phyloP scores from a whole-genome alignment of 2,113 vertebrate genomes.

The Nyctibius bracteatus region DNA sequence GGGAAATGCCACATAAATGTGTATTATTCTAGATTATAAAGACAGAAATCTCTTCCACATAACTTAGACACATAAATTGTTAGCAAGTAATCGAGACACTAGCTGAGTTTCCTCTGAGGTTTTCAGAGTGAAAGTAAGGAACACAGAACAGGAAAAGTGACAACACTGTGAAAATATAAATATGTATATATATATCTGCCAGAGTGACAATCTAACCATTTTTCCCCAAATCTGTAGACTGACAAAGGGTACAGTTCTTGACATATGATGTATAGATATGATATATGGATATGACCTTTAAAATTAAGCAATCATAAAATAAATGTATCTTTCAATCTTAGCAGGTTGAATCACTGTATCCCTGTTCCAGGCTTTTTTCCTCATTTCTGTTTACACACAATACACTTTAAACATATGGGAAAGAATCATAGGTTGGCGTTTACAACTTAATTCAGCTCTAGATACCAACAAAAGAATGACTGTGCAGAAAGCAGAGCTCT shows the following conservation, averaged over 20 bases:
- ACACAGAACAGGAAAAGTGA: not conserved
- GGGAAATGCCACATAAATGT: not conserved
- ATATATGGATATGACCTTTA: not conserved
- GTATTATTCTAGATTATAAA: not conserved
- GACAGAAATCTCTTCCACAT: not conserved
- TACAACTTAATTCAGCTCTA: not conserved
- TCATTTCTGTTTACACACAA: not conserved
- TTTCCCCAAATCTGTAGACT: too few relatives aligned
- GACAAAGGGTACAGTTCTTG: not conserved
- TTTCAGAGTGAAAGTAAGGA: not conserved
- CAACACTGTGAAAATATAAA: not conserved
- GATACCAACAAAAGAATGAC: not conserved
- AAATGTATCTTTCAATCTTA: not conserved
- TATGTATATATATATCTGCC: not conserved
- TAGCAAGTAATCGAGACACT: not conserved
- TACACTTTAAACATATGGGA: not conserved
- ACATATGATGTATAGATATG: accelerated
- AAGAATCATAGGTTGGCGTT: not conserved
- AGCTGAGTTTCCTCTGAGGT: not conserved
- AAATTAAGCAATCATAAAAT: not conserved
- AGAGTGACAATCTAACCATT: not conserved
- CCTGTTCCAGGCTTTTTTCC: not conserved
- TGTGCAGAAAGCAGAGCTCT: not conserved
- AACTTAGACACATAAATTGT: not conserved
- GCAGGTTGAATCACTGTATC: not conserved